Conservation (phyloP, 2,113 vertebrate genomes). For the chimpanzee (Pan troglodytes) region NHGRI_mPanTro3-v2.1_pri NC_072409.2:90596001-90596500, state of each 20-base stretch:
- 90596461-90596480: not conserved
- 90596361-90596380: not conserved
- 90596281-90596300: not conserved
- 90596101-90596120: not conserved
- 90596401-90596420: not conserved
- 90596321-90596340: not conserved
- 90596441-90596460: not conserved
- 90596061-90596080: not conserved
- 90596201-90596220: not conserved
- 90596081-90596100: not conserved
- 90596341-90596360: not conserved
- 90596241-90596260: not conserved
- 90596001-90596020: not conserved
- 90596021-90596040: not conserved
- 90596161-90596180: not conserved
- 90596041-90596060: not conserved
- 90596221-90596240: not conserved
- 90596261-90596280: not conserved
- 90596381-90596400: not conserved
- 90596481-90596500: not conserved
- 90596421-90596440: not conserved
- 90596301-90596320: not conserved
- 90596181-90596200: not conserved
- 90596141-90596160: not conserved
- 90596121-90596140: not conserved